Conservation (phyloP, 2,888 invertebrate genomes). For the Chirona hameri region DNA sequence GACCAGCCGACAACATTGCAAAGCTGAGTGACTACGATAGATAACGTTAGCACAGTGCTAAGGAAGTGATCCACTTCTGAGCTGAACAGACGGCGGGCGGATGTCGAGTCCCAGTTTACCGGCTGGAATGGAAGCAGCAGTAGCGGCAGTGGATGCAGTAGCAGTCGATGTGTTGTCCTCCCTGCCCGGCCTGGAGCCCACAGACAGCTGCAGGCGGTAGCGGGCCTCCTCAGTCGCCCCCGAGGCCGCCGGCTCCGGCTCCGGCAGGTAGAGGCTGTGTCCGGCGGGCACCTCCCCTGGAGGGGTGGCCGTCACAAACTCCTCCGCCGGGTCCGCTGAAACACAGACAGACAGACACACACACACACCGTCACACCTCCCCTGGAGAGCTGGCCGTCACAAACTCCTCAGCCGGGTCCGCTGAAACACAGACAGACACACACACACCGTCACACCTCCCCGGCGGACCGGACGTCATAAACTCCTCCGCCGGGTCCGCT, state of each 20-base stretch:
- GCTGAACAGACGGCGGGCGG: no score
- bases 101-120: no score
- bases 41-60: no score
- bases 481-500: neutral
- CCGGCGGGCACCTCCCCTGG: slow-evolving; percentile 7
- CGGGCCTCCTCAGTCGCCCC: neutral
- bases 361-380: no score
- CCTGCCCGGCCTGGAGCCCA: neutral
- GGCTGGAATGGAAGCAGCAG: no score
- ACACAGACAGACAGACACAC: no score
- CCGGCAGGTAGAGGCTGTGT: neutral
- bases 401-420: neutral
- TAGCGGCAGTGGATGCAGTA: neutral
- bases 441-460: no score
- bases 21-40: no score
- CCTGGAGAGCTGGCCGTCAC: neutral
- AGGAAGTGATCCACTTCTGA: no score
- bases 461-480: neutral
- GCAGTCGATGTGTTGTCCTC: neutral
- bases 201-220: neutral
- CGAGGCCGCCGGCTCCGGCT: neutral
- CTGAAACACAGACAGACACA: neutral
- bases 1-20: no score
- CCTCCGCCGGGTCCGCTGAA: neutral
- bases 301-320: neutral